A percentile compares a stretch with the other conserved stretches of the same genome.
These are phyloP conservation scores for Euthynnus affinis DNA, from an alignment of 2,797 vertebrate genomes.

Conservation along the genomic window DNA sequence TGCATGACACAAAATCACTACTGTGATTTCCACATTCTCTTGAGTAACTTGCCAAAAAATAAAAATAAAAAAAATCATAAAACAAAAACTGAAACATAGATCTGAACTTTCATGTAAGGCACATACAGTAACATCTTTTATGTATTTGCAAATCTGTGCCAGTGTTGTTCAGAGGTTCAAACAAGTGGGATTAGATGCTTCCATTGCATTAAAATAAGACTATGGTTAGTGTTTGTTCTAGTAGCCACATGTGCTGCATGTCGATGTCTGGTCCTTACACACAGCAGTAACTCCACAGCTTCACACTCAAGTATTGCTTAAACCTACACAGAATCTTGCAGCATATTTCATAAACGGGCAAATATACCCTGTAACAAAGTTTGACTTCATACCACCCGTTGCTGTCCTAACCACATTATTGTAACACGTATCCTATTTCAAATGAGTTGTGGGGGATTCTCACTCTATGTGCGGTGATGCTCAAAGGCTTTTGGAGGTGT, in stretches of 20 bases:
- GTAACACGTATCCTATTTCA: constrained; percentile 53
- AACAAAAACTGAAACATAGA: constrained; percentile 34
- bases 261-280: constrained; percentile 40
- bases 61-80: constrained; percentile 16
- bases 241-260: constrained; percentile 41
- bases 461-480: constrained; percentile 53
- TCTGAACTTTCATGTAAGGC: constrained; percentile 72
- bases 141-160: constrained; percentile 49
- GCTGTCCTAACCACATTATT: constrained; percentile 48
- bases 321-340: constrained; percentile 56
- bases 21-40: constrained; percentile 43
- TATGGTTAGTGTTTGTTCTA: constrained; percentile 67
- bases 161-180: constrained; percentile 49
- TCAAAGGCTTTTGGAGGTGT: constrained; percentile 60
- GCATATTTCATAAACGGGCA: constrained; percentile 46
- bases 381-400: constrained; percentile 26
- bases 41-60: constrained; percentile 25
- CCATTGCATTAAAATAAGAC: constrained; percentile 39
- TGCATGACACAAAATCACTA: constrained; percentile 47
- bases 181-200: constrained; percentile 57
- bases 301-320: constrained; percentile 59
- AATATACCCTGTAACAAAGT: constrained; percentile 47
- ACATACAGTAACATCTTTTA: constrained; percentile 61
- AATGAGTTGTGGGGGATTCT: constrained; percentile 31
- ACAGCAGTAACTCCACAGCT: constrained; percentile 52